These are phyloP conservation scores for Carlito syrichta DNA, from an alignment of 2,113 vertebrate genomes.

Conservation along the genomic window DNA sequence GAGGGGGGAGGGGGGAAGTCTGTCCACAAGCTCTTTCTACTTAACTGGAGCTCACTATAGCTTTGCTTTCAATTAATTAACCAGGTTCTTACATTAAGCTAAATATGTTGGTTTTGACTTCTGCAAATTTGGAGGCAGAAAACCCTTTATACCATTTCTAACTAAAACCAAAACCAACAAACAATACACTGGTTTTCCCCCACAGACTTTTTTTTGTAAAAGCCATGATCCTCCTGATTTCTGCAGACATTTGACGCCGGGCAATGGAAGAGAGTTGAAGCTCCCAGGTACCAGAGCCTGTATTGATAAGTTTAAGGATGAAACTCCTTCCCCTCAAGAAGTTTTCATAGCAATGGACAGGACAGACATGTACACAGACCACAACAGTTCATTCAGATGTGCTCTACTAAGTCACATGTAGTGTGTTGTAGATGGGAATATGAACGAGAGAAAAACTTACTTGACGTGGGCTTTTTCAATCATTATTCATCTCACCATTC, in stretches of 20 bases:
- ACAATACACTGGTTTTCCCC: conserved; percentile 9
- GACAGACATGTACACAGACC: not conserved
- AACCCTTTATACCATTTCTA: not conserved
- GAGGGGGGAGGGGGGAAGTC: not conserved
- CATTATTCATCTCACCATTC: not conserved
- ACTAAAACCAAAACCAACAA: conserved; percentile 13
- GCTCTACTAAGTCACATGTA: not conserved
- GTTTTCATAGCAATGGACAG: not conserved
- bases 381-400: not conserved
- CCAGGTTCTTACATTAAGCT: not conserved
- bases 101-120: not conserved
- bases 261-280: rapidly evolving
- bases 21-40: not conserved
- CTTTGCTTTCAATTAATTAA: conserved; percentile 32
- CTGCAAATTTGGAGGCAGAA: not conserved
- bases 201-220: not conserved
- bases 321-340: not conserved
- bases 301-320: not conserved
- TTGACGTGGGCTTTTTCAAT: not conserved
- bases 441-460: not conserved
- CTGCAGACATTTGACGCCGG: not conserved
- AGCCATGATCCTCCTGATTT: not conserved
- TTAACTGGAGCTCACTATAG: not conserved
- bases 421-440: not conserved
- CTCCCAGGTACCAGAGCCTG: not conserved